Evolutionary conservation across 2,888 invertebrate species (phyloP).

Genomic region (Zeuzera pyrina): DNA sequence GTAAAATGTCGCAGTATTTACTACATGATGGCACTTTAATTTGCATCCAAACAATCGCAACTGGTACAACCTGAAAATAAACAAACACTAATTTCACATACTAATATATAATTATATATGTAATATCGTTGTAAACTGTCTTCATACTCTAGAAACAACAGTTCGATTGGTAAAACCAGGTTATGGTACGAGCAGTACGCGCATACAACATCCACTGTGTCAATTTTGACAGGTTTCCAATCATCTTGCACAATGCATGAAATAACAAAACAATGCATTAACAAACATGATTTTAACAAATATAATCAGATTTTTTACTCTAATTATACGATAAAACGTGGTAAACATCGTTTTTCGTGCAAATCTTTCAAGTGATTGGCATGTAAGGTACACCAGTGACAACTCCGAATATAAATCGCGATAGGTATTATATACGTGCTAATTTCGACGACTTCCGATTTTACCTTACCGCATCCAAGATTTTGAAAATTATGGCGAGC

Average conservation of each 20-base stretch:
- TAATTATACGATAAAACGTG: neutral
- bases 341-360: neutral
- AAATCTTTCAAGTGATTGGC: too few species aligned
- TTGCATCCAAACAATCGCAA: slow-evolving; percentile 27
- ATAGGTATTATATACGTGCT: neutral
- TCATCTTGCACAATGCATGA: slow-evolving; percentile 12
- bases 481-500: neutral
- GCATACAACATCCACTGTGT: too few species aligned
- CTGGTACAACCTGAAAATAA: slow-evolving; percentile 43
- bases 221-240: slow-evolving; percentile 17
- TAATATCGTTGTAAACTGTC: neutral
- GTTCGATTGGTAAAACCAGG: too few species aligned
- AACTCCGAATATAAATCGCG: neutral
- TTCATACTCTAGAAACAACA: too few species aligned
- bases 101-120: neutral
- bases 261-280: slow-evolving; percentile 23
- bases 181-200: too few species aligned
- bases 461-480: neutral
- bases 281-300: neutral
- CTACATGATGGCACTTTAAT: slow-evolving; percentile 61
- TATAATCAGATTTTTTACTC: too few species aligned
- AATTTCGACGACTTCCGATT: neutral
- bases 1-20: slow-evolving; percentile 64
- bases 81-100: slow-evolving; percentile 1
- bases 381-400: neutral